Evolutionary conservation across 2,888 invertebrate species (phyloP).

Genomic region (Apamea anceps): DNA sequence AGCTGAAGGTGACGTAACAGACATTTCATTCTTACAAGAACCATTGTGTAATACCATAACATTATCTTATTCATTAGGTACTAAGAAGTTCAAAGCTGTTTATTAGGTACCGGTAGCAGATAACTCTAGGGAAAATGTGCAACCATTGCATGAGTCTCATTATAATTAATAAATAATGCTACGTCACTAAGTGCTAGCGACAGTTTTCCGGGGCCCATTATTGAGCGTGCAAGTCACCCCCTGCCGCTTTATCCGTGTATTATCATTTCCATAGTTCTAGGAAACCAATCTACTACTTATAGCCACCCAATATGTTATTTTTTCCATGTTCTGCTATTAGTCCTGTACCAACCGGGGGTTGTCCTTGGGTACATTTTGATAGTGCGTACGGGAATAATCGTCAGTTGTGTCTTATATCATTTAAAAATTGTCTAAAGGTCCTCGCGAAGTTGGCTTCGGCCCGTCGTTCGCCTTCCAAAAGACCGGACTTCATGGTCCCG

Average conservation of each 20-base stretch:
- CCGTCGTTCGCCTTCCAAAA: background rate
- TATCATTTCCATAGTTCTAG: background rate
- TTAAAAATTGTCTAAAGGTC: background rate
- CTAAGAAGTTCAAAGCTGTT: background rate
- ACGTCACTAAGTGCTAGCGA: background rate
- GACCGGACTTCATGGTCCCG: background rate
- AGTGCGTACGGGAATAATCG: background rate
- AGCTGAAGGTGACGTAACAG: conserved; percentile 42
- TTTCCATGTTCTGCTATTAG: background rate
- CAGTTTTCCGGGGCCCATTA: background rate
- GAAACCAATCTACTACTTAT: background rate
- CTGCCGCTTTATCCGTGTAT: background rate
- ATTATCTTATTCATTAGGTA: conserved; percentile 19
- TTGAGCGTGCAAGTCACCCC: background rate
- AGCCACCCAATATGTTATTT: background rate
- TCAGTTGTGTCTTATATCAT: background rate
- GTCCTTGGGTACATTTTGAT: background rate
- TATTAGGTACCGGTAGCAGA: conserved; percentile 12
- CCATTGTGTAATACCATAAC: conserved; percentile 34
- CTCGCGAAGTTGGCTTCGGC: background rate
- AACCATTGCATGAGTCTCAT: background rate
- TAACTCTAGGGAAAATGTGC: background rate
- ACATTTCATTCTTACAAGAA: conserved; percentile 25
- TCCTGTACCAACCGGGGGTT: background rate
- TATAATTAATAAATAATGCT: background rate